These are phyloP conservation scores for Cataglyphis albicans DNA, from an alignment of 2,888 invertebrate species.

Conservation along the genomic window DNA sequence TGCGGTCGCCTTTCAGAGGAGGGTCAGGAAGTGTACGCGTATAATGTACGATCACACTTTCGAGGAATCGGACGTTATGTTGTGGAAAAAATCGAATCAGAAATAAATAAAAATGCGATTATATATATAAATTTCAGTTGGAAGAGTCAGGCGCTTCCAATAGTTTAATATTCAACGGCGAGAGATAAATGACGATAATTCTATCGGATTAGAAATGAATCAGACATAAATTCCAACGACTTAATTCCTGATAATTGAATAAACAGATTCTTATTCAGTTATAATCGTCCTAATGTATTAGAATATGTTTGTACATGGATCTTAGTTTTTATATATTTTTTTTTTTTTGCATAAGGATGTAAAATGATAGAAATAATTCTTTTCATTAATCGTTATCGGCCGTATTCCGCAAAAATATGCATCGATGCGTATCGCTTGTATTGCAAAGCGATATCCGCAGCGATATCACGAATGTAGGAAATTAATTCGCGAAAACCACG, in stretches of 20 bases:
- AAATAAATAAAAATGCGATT: not conserved
- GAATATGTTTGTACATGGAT: not conserved
- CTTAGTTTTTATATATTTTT: not conserved
- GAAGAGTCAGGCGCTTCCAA: not conserved
- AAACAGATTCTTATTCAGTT: not conserved
- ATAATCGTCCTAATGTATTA: not conserved
- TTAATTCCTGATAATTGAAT: slow-evolving; percentile 25
- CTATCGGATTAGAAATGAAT: slow-evolving; percentile 1
- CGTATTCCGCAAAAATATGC: not conserved
- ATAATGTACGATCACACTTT: slow-evolving; percentile 10
- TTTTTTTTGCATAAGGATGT: not conserved
- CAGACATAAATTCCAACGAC: slow-evolving; percentile 44
- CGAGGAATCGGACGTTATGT: slow-evolving; percentile 30
- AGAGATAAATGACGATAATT: slow-evolving; percentile 43
- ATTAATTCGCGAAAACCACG: slow-evolving; percentile 43
- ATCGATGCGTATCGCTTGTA: not conserved
- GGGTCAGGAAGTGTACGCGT: slow-evolving; percentile 37
- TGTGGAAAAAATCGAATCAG: not conserved
- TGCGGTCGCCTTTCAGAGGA: slow-evolving; percentile 53
- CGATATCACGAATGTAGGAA: slow-evolving; percentile 22
- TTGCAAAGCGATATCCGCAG: not conserved
- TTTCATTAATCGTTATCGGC: slow-evolving; percentile 28
- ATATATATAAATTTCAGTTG: slow-evolving; percentile 34
- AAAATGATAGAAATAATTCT: slow-evolving; percentile 19
- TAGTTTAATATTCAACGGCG: slow-evolving; percentile 12